phyloP scores from a whole-genome alignment of 2,113 vertebrate genomes.

The Galeopterus variegatus region DNA sequence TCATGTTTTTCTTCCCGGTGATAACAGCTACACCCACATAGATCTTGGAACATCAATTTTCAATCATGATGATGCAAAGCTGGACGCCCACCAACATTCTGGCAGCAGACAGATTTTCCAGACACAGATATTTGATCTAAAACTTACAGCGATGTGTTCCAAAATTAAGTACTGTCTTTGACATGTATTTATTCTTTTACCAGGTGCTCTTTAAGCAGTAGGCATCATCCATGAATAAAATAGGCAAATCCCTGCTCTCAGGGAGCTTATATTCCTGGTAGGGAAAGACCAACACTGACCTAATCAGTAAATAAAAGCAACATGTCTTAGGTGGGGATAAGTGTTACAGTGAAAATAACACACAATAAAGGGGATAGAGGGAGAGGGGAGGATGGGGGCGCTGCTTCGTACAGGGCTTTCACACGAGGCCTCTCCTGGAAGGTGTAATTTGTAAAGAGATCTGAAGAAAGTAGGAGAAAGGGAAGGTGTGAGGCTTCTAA shows the following conservation, averaged over 20 bases:
- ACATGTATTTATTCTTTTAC: background rate
- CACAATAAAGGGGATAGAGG: too few species aligned
- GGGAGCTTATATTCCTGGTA: background rate
- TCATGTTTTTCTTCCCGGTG: background rate
- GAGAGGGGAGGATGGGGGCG: too few species aligned
- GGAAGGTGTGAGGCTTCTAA: background rate
- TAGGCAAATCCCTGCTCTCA: background rate
- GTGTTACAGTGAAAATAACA: background rate
- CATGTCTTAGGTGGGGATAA: background rate
- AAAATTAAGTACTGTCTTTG: background rate
- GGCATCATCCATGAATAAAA: background rate
- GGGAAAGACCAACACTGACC: background rate
- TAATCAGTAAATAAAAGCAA: background rate
- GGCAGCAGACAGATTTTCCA: slow-evolving; percentile 4
- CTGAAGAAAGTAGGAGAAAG: background rate
- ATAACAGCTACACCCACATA: slow-evolving; percentile 5
- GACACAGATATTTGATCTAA: slow-evolving; percentile 22
- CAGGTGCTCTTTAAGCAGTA: background rate
- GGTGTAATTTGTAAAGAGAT: background rate
- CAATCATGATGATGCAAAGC: background rate
- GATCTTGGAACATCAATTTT: slow-evolving; percentile 18
- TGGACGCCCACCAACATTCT: slow-evolving; percentile 50
- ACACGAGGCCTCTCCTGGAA: background rate
- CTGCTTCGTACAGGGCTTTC: background rate
- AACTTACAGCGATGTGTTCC: background rate